Conservation (phyloP, 2,797 vertebrate species). For the Acipenser ruthenus region DNA sequence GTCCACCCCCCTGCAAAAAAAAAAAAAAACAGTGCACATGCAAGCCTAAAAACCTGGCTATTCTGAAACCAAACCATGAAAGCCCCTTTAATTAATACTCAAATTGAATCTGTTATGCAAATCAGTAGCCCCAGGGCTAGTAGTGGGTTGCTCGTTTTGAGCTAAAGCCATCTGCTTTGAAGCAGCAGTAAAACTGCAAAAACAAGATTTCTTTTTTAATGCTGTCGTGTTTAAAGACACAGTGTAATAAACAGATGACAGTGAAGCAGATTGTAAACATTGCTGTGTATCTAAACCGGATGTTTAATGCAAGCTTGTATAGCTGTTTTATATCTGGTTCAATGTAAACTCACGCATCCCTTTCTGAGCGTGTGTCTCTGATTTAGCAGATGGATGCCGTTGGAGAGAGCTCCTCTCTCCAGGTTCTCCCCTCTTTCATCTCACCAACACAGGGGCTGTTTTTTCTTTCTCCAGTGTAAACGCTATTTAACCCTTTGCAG, state of each 20-base stretch:
- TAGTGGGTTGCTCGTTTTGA: not conserved
- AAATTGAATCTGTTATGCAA: not conserved
- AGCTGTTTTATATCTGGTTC: no score
- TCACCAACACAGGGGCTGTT: no score
- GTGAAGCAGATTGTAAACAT: not conserved
- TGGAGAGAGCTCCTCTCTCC: no score
- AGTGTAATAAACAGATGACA: not conserved
- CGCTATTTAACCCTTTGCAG: no score
- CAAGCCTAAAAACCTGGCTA: constrained; percentile 21
- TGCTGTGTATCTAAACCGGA: not conserved
- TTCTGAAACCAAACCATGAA: constrained; percentile 21
- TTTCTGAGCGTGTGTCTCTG: no score
- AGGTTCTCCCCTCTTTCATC: no score
- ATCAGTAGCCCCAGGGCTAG: not conserved
- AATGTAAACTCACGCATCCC: no score
- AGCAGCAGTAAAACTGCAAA: not conserved
- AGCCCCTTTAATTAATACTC: constrained; percentile 21
- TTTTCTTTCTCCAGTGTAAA: no score
- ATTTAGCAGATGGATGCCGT: no score
- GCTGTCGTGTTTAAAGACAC: not conserved
- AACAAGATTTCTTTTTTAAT: not conserved
- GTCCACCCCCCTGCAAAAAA: not conserved
- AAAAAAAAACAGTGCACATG: constrained; percentile 12
- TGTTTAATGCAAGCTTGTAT: no score
- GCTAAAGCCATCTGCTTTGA: not conserved